Evolutionary conservation across 2,888 invertebrate species (phyloP), one percentile per base, ranked within the genome.

Genomic region (Esperia sulphurella): DNA sequence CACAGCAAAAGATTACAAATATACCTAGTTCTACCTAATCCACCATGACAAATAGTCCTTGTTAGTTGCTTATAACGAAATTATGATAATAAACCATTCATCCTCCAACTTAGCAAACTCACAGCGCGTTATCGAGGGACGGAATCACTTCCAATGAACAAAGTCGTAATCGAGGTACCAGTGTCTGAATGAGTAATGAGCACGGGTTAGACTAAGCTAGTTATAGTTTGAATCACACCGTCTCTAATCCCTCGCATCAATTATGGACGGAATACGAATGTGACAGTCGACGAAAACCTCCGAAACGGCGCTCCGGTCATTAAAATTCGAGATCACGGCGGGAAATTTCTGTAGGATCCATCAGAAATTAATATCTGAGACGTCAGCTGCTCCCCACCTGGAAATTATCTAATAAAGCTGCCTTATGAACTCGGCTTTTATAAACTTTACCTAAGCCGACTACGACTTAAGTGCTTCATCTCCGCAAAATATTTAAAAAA

Each of bases 351-450:
- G 65, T 59, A 60, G 49, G 65, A 79, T 76, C 75, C 79, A 78
- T 80, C 72, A 79, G 72, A 80, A 79, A 84, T 83, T 84, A 83
- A 84, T 83, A 84, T 79, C 75, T 54, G 65, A 72, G 71, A 68
- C 79, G 82, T 72, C 86, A 83, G 82, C 77, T 83, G 81, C 61
- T 76, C 70, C 66, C 72, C 80, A 83, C 81, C 84, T 82, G 83
- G 72, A 75, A 77, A 78, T 79, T 71, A 68, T 69, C 76, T 79
- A 82, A 83, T 84, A 83, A 82, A 82, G 79, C 71, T 71, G 75
- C 72, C 76, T 83, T 82, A 83, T 82, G 74, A 84, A 79, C 79
- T 82, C 77, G 58, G 74, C 76, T 79, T 78, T 81, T 75, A 79
- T 71, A 83, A 82, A 83, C 65, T 78, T 79, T 75, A 65, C 59